Evolutionary conservation across 2,888 invertebrate species (phyloP).

Genomic region (Dryococelus australis): DNA sequence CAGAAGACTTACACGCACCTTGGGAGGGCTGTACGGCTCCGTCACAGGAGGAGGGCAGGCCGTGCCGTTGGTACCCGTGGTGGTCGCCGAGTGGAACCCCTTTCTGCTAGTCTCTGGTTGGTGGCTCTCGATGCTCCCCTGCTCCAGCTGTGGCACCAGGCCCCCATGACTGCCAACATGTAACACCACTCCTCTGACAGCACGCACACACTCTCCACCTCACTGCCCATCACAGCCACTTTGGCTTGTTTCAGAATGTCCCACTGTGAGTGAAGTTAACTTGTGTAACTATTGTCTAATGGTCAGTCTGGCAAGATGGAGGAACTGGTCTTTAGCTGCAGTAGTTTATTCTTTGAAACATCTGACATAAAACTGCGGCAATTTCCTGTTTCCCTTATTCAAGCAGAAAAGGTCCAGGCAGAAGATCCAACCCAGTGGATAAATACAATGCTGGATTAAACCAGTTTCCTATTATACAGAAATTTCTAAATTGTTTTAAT

Average conservation of each 20-base stretch:
- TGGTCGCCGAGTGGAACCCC: conserved; percentile 36
- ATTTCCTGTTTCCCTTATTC: no score
- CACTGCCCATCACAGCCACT: neutral
- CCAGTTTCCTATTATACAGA: no score
- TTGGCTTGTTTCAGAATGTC: neutral
- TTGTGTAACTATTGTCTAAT: no score
- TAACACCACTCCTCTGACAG: neutral
- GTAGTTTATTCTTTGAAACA: no score
- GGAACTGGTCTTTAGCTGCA: no score
- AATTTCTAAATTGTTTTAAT: no score
- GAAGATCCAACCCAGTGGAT: no score
- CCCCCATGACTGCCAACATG: conserved; percentile 35
- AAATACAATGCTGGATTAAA: no score
- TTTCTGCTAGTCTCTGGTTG: conserved; percentile 39
- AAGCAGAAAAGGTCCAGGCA: no score
- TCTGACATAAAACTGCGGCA: no score
- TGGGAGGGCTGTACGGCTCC: conserved; percentile 51
- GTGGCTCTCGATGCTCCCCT: conserved; percentile 42
- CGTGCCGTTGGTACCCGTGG: conserved; percentile 56
- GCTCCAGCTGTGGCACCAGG: conserved; percentile 33
- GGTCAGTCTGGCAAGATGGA: no score
- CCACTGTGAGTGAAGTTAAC: no score
- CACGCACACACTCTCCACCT: neutral
- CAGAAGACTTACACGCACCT: conserved; percentile 41
- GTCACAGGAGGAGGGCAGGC: conserved; percentile 45